Evolutionary conservation across 2,888 invertebrate genomes (phyloP).

Genomic region (Ariolimax columbianus): DNA sequence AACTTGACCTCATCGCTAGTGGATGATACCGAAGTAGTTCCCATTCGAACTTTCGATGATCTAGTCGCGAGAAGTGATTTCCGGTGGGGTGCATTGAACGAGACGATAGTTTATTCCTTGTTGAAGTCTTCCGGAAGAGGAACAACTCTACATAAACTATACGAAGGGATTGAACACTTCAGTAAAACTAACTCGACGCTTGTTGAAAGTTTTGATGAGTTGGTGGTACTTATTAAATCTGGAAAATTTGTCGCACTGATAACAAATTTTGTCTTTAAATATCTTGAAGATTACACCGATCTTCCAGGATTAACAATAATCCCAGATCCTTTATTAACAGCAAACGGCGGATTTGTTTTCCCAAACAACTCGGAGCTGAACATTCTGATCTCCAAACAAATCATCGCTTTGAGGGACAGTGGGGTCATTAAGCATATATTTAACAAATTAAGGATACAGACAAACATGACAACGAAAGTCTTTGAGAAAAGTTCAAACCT

Average conservation of each 20-base stretch:
- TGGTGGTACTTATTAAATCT: neutral
- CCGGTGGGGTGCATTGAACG: slow-evolving; percentile 4
- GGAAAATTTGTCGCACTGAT: slow-evolving; percentile 15
- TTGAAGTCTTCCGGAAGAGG: neutral
- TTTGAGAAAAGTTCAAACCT: neutral
- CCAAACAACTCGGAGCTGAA: neutral
- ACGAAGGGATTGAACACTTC: slow-evolving; percentile 11
- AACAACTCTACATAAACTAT: neutral
- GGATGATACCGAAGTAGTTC: neutral
- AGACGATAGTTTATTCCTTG: neutral
- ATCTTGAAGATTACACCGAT: neutral
- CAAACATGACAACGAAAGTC: neutral
- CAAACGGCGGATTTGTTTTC: slow-evolving; percentile 3
- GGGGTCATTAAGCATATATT: neutral
- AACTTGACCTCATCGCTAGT: slow-evolving; percentile 11
- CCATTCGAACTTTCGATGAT: neutral
- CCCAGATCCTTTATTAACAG: neutral
- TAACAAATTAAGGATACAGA: no score
- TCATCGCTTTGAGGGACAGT: slow-evolving; percentile 2
- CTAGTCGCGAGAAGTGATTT: neutral
- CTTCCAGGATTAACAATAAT: neutral
- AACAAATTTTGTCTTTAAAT: neutral
- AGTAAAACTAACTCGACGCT: neutral
- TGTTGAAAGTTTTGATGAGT: neutral
- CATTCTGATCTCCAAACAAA: neutral